These are phyloP conservation scores for Rhynchonycteris naso DNA, from an alignment of 2,797 vertebrate species.

Conservation along the genomic window DNA sequence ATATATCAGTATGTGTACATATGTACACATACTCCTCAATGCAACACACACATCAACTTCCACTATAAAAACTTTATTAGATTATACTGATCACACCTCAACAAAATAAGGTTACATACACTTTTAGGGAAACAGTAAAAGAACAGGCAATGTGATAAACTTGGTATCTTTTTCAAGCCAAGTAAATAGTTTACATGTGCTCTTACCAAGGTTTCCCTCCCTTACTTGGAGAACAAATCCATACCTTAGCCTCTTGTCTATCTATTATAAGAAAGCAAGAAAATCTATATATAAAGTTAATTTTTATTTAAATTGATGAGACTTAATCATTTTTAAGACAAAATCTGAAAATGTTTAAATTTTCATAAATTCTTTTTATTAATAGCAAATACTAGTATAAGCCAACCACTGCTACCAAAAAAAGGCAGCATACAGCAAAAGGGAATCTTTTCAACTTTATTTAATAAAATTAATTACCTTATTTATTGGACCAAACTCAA, in stretches of 20 bases:
- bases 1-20: neutral
- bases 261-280: slow-evolving; percentile 16
- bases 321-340: slow-evolving; percentile 18
- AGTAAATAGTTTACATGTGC: neutral
- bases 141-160: neutral
- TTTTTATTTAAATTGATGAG: slow-evolving; percentile 5
- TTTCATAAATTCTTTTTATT: slow-evolving; percentile 45
- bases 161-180: neutral
- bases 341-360: slow-evolving; percentile 21
- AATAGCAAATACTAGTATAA: slow-evolving; percentile 27
- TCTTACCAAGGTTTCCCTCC: neutral
- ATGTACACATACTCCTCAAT: neutral
- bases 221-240: slow-evolving; percentile 12
- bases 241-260: slow-evolving; percentile 12
- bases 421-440: neutral
- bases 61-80: neutral
- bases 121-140: neutral
- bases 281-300: slow-evolving; percentile 13
- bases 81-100: neutral
- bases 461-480: slow-evolving; percentile 41
- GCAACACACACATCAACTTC: neutral
- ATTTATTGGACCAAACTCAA: slow-evolving; percentile 19
- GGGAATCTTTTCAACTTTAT: neutral
- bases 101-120: neutral
- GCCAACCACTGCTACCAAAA: neutral